Evolutionary conservation across 2,888 invertebrate genomes (phyloP), one percentile per base, ranked within the genome.

Genomic region (Nezara viridula): DNA sequence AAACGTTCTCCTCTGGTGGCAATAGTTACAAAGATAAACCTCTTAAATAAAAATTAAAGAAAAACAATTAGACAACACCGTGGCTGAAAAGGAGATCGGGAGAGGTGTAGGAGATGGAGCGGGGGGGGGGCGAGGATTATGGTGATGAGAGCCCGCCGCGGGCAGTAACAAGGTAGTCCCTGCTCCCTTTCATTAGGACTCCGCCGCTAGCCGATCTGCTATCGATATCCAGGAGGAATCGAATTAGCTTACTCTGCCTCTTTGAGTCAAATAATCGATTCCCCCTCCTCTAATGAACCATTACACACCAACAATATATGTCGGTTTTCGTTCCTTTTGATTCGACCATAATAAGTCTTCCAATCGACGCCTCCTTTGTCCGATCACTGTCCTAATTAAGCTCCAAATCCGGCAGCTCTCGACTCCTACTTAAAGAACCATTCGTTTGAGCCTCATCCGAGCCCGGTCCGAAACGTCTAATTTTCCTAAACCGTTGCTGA

Each of bases 61-160:
- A 73, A 73, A 73, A 73, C 32, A 73, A 73, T 73, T 60, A 60
- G 27, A 60, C 12, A 14, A 14, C 2, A 5, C 27, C 4, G 60
- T 44, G 44, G 44, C n/a, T 6, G 24, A 16, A n/a, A 6, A 7
- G 7, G 55, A 7, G 19, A 50, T 19, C 50, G 50, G 19, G 55
- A 55, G 24, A n/a, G n/a, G n/a, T 5, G 12, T 4, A 16, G 19
- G 1, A 6, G 2, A 37, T 16, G 2, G 37, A 40, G 14, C 40
- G n/a, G 24, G n/a, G 6, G 16, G n/a, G 10, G 24, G n/a, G 21
- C n/a, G 40, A 40, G 81, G 44, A 81, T 81, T 81, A 81, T 81
- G 81, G 81, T 81, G 81, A 81, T 81, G 81, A 81, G 81, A 47
- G 44, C 40, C 81, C 12, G 81, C 81, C 44, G 81, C 81, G 81